Evolutionary conservation across 2,888 invertebrate genomes (phyloP).

Genomic region (Perizoma flavofasciatum): DNA sequence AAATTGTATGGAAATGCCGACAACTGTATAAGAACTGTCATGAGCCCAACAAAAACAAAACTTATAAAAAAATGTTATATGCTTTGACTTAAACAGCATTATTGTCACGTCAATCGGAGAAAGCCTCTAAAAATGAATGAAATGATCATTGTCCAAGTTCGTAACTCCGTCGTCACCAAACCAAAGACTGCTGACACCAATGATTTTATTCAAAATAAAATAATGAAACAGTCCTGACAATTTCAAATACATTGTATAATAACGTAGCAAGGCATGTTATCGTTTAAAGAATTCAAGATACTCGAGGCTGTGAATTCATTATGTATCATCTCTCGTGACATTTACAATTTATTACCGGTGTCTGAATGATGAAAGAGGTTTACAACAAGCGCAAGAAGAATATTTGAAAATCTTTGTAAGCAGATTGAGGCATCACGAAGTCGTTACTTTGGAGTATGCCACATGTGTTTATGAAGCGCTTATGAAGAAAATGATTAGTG

Average conservation of each 20-base stretch:
- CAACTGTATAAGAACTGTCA: slow-evolving; percentile 56
- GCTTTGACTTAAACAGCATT: not conserved
- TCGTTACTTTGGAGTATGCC: slow-evolving; percentile 23
- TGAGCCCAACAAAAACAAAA: slow-evolving; percentile 32
- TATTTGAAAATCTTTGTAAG: slow-evolving; percentile 30
- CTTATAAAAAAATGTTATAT: not conserved
- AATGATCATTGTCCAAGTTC: slow-evolving; percentile 52
- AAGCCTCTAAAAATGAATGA: slow-evolving; percentile 48
- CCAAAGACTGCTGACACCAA: slow-evolving; percentile 47
- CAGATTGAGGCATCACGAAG: slow-evolving; percentile 36
- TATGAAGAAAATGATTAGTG: not conserved
- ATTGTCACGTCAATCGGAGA: too few species aligned
- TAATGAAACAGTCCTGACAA: slow-evolving; percentile 20
- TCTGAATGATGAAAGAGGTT: slow-evolving; percentile 67
- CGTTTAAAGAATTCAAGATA: slow-evolving; percentile 32
- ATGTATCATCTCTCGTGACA: slow-evolving; percentile 75
- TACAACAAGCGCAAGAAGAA: slow-evolving; percentile 41
- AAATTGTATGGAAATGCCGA: slow-evolving; percentile 74
- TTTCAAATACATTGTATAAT: slow-evolving; percentile 11
- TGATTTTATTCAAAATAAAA: slow-evolving; percentile 40
- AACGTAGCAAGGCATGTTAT: slow-evolving; percentile 7
- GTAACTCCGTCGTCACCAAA: slow-evolving; percentile 49
- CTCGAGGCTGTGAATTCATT: slow-evolving; percentile 66
- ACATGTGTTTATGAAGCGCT: too few species aligned
- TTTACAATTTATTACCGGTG: slow-evolving; percentile 75